phyloP scores from a whole-genome alignment of 2,888 invertebrate species.

The Epistrophe grossulariae region DNA sequence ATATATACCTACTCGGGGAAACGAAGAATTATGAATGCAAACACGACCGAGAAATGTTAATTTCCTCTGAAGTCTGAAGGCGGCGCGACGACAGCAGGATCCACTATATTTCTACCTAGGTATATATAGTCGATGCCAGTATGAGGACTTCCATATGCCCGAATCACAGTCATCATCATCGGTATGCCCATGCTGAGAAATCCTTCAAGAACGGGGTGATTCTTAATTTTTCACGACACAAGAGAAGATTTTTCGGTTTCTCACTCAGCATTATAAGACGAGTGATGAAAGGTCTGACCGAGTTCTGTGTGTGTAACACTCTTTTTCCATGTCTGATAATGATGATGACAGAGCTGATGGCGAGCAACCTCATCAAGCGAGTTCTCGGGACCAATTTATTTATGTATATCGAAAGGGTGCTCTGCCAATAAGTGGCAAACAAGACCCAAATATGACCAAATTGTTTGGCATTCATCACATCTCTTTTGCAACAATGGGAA shows the following conservation, averaged over 20 bases:
- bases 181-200: conserved; percentile 53
- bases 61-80: conserved; percentile 70
- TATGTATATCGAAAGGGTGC: conserved; percentile 37
- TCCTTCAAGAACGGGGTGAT: conserved; percentile 52
- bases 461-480: conserved; percentile 41
- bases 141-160: conserved; percentile 23
- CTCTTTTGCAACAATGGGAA: conserved; percentile 25
- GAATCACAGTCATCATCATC: neutral
- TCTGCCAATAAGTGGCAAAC: conserved; percentile 66
- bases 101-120: conserved; percentile 8
- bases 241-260: conserved; percentile 39
- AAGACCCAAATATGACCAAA: conserved; percentile 32
- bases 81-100: conserved; percentile 67
- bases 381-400: conserved; percentile 30
- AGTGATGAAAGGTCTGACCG: conserved; percentile 33
- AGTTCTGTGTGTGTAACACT: conserved; percentile 12
- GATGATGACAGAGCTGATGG: conserved; percentile 33
- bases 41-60: conserved; percentile 75
- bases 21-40: conserved; percentile 75
- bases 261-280: conserved; percentile 7
- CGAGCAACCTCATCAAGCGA: conserved; percentile 46
- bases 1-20: conserved; percentile 41
- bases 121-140: neutral
- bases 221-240: conserved; percentile 69
- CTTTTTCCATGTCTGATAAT: neutral